Percentiles rank a stretch among this genome's conserved stretches.
Conservation (phyloP, 2,113 vertebrate genomes). For the Clarias macrocephalus region DNA sequence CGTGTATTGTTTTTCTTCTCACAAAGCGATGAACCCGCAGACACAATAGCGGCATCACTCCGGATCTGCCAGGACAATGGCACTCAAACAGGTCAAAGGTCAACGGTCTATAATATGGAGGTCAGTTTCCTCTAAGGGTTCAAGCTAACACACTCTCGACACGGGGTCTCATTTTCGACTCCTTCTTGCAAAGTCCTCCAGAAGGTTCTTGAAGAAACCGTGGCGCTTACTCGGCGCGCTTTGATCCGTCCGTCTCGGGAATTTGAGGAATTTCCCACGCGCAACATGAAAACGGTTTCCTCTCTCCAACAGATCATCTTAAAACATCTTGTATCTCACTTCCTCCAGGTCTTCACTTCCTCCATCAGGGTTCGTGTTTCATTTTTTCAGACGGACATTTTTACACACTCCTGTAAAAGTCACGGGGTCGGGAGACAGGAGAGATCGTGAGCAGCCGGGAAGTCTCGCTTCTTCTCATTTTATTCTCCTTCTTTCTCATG, state of each 20-base stretch:
- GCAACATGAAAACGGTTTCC: neutral
- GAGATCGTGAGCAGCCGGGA: neutral
- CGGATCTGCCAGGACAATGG: neutral
- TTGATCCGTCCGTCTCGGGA: neutral
- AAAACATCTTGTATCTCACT: neutral
- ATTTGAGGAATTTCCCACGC: constrained; percentile 25
- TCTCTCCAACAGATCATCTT: constrained; percentile 4
- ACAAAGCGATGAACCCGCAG: neutral
- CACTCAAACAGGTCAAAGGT: constrained; percentile 22
- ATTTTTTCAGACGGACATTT: neutral
- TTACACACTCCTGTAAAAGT: neutral
- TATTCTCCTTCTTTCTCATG: neutral
- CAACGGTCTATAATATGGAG: neutral
- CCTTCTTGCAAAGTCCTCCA: neutral
- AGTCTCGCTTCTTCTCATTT: neutral
- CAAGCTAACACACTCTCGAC: neutral
- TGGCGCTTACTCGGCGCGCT: neutral
- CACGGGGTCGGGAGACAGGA: constrained; percentile 6
- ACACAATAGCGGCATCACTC: neutral
- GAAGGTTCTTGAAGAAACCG: neutral
- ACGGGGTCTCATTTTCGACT: neutral
- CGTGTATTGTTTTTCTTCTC: neutral
- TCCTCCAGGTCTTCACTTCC: constrained; percentile 22
- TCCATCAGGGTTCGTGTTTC: constrained; percentile 31
- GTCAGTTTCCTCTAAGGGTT: neutral